Conservation (phyloP, 64 coral and sea anemone species). For the Hydrozoanthus tunicans region DNA sequence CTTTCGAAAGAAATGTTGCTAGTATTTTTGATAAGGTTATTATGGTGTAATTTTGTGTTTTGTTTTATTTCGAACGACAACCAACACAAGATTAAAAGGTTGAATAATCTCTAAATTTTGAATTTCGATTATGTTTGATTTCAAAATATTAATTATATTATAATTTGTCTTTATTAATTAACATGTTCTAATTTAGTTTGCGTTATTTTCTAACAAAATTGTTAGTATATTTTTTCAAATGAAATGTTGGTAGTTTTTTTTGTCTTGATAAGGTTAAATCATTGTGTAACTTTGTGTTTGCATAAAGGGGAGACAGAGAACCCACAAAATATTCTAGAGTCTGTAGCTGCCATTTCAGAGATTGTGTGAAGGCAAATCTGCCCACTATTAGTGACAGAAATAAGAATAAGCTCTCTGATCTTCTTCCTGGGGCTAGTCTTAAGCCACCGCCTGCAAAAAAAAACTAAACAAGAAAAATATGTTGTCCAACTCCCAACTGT, state of each 20-base stretch:
- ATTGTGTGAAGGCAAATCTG: constrained; percentile 16
- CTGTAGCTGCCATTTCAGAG: constrained; percentile 23
- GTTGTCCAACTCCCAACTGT: constrained; percentile 50
- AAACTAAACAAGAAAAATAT: background rate
- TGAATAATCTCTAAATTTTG: too few species aligned
- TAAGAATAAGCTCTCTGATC: constrained; percentile 8
- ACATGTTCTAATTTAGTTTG: constrained; percentile 1
- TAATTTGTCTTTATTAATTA: background rate
- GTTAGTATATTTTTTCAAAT: constrained; percentile 14
- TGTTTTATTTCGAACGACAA: too few species aligned
- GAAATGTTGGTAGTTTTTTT: constrained; percentile 17
- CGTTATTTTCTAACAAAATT: constrained; percentile 5
- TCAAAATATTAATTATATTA: too few species aligned
- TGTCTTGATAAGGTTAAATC: background rate
- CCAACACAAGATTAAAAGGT: too few species aligned
- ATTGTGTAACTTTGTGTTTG: too few species aligned
- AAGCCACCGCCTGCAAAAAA: constrained; percentile 37
- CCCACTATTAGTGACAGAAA: constrained; percentile 26
- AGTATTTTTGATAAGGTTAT: background rate
- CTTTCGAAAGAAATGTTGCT: constrained; percentile 9
- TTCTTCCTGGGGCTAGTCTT: constrained; percentile 7
- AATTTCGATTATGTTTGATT: too few species aligned
- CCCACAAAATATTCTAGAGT: constrained; percentile 18
- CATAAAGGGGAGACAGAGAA: background rate
- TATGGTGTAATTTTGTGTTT: background rate